These are phyloP conservation scores for Blastomussa wellsi DNA, from an alignment of 92 coral and sea anemone species.

Conservation along the genomic window DNA sequence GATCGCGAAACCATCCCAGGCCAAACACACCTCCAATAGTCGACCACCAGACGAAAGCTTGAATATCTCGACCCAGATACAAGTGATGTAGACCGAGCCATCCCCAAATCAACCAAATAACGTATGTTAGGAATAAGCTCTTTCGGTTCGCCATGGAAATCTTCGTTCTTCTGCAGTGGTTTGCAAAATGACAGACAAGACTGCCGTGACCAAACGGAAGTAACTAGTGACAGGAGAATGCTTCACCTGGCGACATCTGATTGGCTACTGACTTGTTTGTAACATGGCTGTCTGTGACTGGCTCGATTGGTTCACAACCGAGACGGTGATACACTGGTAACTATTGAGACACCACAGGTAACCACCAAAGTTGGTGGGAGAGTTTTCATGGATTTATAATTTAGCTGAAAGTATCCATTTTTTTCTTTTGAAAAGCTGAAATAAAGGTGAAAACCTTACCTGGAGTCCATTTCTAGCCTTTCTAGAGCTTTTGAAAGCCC, in stretches of 20 bases:
- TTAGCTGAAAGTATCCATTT: too few species aligned
- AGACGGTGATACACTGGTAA: too few species aligned
- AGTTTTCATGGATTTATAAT: too few species aligned
- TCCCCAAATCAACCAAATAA: conserved; percentile 90
- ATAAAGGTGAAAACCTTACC: too few species aligned
- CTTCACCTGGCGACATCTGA: conserved; percentile 45
- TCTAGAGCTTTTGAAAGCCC: too few species aligned
- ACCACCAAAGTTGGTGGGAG: too few species aligned
- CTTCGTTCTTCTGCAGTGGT: neutral
- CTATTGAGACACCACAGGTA: too few species aligned
- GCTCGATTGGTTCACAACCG: too few species aligned
- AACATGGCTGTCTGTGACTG: conserved; percentile 61
- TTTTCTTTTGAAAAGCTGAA: too few species aligned
- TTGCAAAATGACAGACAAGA: conserved; percentile 9
- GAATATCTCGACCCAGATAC: conserved; percentile 93
- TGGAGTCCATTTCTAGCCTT: too few species aligned
- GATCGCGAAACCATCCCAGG: conserved; percentile 96
- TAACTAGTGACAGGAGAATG: conserved; percentile 7
- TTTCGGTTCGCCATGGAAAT: conserved; percentile 61
- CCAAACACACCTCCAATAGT: conserved; percentile 96
- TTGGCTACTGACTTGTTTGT: conserved; percentile 29
- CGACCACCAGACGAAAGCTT: conserved; percentile 99
- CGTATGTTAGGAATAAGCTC: conserved; percentile 82
- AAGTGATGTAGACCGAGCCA: conserved; percentile 98
- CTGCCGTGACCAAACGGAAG: neutral